phyloP scores from a whole-genome alignment of 1,140 invertebrate genomes.

The Cephus cinctus region DNA sequence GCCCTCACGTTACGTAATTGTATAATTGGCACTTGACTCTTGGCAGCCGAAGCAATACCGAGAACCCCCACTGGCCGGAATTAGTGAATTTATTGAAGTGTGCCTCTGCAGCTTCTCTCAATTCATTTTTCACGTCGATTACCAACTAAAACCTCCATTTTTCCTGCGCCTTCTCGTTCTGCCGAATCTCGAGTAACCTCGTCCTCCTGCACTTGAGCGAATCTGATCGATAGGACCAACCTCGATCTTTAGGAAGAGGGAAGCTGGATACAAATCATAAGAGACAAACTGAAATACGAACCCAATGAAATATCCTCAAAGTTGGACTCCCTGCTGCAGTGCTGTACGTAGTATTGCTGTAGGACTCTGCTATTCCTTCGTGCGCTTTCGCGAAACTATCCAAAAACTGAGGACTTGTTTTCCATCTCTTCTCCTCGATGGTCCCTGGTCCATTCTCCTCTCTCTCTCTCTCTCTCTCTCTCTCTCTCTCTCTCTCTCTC shows the following conservation, averaged over 20 bases:
- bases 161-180: background rate
- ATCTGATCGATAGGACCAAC: too few relatives aligned
- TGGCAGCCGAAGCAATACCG: slow-evolving; percentile 18
- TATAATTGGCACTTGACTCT: slow-evolving; percentile 33
- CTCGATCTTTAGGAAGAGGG: too few relatives aligned
- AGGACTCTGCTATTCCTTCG: too few relatives aligned
- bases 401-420: too few relatives aligned
- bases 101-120: slow-evolving; percentile 17
- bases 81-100: slow-evolving; percentile 25
- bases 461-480: background rate
- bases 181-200: too few relatives aligned
- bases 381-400: too few relatives aligned
- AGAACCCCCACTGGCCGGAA: slow-evolving; percentile 19
- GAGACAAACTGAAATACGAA: too few relatives aligned
- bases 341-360: background rate
- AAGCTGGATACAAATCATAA: too few relatives aligned
- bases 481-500: slow-evolving; percentile 3
- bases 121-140: slow-evolving; percentile 9
- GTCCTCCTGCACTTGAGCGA: too few relatives aligned
- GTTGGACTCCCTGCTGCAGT: background rate
- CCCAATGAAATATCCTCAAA: too few relatives aligned
- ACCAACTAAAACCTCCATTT: slow-evolving; percentile 9
- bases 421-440: slow-evolving; percentile 11
- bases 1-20: slow-evolving; percentile 28
- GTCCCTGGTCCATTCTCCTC: slow-evolving; percentile 3